A percentile compares a stretch with the other conserved stretches of the same genome.
Conservation (phyloP, 2,888 invertebrate species). For the Prosapia bicincta region DNA sequence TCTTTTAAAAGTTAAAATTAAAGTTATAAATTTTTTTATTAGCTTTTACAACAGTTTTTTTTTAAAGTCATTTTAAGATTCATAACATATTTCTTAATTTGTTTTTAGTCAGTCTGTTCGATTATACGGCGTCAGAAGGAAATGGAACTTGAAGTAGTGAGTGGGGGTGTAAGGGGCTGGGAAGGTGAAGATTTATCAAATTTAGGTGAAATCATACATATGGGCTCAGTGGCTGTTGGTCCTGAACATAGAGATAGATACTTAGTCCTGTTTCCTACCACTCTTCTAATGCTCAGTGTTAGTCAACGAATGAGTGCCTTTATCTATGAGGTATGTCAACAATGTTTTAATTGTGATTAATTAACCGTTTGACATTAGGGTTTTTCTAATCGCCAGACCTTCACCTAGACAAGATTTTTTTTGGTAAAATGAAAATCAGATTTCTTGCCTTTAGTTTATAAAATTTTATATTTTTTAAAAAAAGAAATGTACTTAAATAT, state of each 20-base stretch:
- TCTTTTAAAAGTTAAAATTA: not conserved
- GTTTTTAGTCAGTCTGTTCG: slow-evolving; percentile 73
- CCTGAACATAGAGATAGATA: slow-evolving; percentile 84
- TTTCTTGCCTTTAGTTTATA: no score
- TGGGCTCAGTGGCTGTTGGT: slow-evolving; percentile 88
- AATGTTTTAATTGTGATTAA: no score
- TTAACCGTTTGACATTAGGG: no score
- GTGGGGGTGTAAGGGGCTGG: slow-evolving; percentile 93
- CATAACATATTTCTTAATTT: not conserved
- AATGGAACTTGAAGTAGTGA: slow-evolving; percentile 90
- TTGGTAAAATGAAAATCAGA: no score
- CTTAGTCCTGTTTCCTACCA: slow-evolving; percentile 86
- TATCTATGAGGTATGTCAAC: slow-evolving; percentile 78
- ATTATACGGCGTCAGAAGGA: slow-evolving; percentile 90
- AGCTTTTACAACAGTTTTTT: no score
- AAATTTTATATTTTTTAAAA: no score
- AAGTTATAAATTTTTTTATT: not conserved
- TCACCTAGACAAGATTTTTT: no score
- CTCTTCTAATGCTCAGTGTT: slow-evolving; percentile 84
- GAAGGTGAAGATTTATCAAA: slow-evolving; percentile 74
- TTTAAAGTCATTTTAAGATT: no score
- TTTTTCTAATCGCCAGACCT: no score
- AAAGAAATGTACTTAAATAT: no score
- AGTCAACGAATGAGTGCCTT: slow-evolving; percentile 91
- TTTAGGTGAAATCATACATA: slow-evolving; percentile 86